Evolutionary conservation across 1,140 invertebrate genomes (phyloP).

Genomic region (Lordiphosa collinella): DNA sequence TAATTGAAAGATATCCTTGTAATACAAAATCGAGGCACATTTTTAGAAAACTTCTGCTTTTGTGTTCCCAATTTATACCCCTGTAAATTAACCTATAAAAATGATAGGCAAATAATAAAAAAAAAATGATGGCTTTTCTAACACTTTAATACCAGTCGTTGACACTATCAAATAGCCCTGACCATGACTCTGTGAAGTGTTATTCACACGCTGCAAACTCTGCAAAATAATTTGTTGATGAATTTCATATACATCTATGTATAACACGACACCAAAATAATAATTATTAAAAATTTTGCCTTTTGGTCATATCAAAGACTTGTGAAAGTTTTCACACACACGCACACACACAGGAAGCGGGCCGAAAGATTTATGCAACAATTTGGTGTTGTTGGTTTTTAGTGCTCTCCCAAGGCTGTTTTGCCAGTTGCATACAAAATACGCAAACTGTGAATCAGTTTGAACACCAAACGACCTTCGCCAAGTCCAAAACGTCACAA

Average conservation of each 20-base stretch:
- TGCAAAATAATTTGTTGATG: constrained; percentile 2
- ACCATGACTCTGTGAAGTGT: constrained; percentile 43
- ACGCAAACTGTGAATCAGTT: constrained; percentile 55
- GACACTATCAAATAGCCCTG: constrained; percentile 44
- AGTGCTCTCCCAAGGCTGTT: constrained; percentile 53
- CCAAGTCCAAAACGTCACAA: constrained; percentile 53
- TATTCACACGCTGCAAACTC: constrained; percentile 30
- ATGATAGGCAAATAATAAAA: too few species aligned
- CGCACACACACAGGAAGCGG: constrained; percentile 51
- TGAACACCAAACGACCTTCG: constrained; percentile 54
- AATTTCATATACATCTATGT: constrained; percentile 48
- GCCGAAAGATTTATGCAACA: constrained; percentile 59
- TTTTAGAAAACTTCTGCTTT: too few species aligned
- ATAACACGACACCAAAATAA: constrained; percentile 44
- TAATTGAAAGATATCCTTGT: too few species aligned
- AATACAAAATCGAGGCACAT: too few species aligned
- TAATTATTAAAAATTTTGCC: constrained; percentile 45
- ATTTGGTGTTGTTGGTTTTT: constrained; percentile 31
- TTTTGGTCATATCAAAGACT: constrained; percentile 23
- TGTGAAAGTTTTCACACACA: constrained; percentile 71
- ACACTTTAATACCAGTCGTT: constrained; percentile 17
- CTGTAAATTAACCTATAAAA: too few species aligned
- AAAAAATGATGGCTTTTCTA: too few species aligned
- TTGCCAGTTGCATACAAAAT: constrained; percentile 52
- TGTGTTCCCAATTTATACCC: too few species aligned